Base-by-base conservation (phyloP, 2,888 invertebrate genomes). In the Xanthorhoe designata region DNA sequence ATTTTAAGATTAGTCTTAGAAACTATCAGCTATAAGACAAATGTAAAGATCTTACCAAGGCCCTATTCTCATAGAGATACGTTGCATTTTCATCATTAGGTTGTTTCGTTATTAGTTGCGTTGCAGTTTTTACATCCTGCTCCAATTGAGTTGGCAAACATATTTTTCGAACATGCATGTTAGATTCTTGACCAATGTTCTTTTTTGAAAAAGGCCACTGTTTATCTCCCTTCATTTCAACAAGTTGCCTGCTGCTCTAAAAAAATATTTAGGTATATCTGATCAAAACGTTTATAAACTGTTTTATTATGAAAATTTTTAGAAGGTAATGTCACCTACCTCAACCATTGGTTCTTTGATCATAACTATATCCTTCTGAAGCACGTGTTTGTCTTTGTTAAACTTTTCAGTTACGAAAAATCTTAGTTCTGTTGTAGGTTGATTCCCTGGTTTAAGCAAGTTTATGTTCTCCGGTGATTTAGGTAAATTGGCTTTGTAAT, bases 71-170 rank as follows among this genome's bases (percentile, higher is more conserved):
- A 47, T 64, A 61, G 32, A 65, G 15, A 38, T 56, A 56, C 17
- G 47, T 55, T 35, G 29, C 35, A 59, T 50, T 50, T 47, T 50
- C 53, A 8, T 42, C 29, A 17, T 13, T 1, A 42, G 45, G 18
- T 65, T 77, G 75, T 50, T 73, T 54, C 5, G 79, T 75, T 54
- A 78, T 71, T 0, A 72, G 74, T 53, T 74, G 63, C 24, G 76
- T 51, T 3, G 69, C 64, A 38, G 73, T 60, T 56, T 78, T 80
- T 0, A 74, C 55, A 38, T 75, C 69, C 3, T 67, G 42, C 63
- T 75, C 68, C 15, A 60, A 4, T 13, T 59, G 24, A 42, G 55
- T 1, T 2, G 32, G n/a, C 35, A 51, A 8, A 0, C 17, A 2
- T 24, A 45, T 1, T 51, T n/a, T 60, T 29, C 9, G 42, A 24